A percentile compares a stretch with the other conserved stretches of the same genome.
These are phyloP conservation scores for Lasiurus cinereus DNA, from an alignment of 2,113 vertebrate species.

Conservation along the genomic window DNA sequence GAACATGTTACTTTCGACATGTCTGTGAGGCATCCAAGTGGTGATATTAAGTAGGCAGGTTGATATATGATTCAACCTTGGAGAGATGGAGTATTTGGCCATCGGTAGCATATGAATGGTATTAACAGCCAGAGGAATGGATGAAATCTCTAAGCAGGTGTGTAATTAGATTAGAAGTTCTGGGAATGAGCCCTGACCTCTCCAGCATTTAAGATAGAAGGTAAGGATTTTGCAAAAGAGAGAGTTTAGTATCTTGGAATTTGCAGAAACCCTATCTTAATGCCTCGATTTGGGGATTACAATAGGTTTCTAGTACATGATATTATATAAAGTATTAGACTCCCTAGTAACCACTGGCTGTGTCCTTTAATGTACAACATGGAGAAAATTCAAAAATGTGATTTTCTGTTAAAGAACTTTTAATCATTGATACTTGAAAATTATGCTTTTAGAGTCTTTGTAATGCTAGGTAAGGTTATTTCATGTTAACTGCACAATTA, in stretches of 20 bases:
- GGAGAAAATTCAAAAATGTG: slow-evolving; percentile 60
- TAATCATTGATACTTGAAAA: slow-evolving; percentile 73
- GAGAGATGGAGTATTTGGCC: not conserved
- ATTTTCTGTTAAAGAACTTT: slow-evolving; percentile 73
- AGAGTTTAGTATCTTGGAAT: not conserved
- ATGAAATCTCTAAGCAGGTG: not conserved
- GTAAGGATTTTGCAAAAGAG: not conserved
- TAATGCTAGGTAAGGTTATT: slow-evolving; percentile 79
- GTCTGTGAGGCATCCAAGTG: not conserved
- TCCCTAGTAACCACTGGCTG: not conserved
- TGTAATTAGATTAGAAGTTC: not conserved
- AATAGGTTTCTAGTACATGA: not conserved
- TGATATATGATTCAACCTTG: not conserved
- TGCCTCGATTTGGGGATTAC: not conserved
- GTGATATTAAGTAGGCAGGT: slow-evolving; percentile 10
- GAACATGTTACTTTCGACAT: slow-evolving; percentile 1
- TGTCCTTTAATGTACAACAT: slow-evolving; percentile 35
- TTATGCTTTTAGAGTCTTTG: slow-evolving; percentile 64
- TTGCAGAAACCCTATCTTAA: not conserved
- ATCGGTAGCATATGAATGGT: not conserved
- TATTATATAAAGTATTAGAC: slow-evolving; percentile 33
- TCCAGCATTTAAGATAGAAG: not conserved
- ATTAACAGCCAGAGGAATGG: not conserved
- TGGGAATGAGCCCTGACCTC: not conserved
- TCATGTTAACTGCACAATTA: slow-evolving; percentile 83